Percentiles rank a stretch among this genome's conserved stretches.
Conservation (phyloP, 2,113 vertebrate species). For the Oryzias celebensis region DNA sequence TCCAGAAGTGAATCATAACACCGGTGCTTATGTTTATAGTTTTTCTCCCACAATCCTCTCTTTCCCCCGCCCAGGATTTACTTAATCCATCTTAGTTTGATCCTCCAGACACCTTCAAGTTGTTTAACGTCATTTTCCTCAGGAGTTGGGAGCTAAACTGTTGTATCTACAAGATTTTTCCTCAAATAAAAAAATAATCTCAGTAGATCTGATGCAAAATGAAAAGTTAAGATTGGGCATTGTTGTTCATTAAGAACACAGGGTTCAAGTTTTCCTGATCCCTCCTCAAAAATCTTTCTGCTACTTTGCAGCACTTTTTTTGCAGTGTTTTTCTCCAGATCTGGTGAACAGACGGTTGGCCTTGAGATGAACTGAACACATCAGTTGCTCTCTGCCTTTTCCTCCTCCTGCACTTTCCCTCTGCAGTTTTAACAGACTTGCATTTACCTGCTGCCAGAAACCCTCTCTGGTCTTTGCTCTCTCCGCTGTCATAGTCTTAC, state of each 20-base stretch:
- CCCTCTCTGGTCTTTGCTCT: conserved; percentile 3
- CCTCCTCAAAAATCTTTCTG: too few species aligned
- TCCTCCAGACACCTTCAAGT: conserved; percentile 12
- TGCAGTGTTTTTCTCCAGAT: too few species aligned
- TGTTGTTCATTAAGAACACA: too few species aligned
- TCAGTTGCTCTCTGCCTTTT: not conserved
- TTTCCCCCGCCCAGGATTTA: not conserved
- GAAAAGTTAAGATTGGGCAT: too few species aligned
- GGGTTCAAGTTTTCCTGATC: too few species aligned
- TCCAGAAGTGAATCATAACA: conserved; percentile 19
- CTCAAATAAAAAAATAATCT: too few species aligned
- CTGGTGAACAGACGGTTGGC: too few species aligned
- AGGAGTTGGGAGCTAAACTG: not conserved
- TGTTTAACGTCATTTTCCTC: not conserved
- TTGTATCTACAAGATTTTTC: not conserved
- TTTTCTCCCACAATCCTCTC: not conserved
- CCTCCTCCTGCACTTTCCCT: not conserved
- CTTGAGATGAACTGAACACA: not conserved
- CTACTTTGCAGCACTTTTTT: too few species aligned
- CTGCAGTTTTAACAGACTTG: conserved; percentile 5
- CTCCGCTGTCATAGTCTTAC: not conserved
- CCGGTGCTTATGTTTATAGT: not conserved
- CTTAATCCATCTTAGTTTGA: conserved; percentile 23
- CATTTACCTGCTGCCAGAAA: conserved; percentile 1
- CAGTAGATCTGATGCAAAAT: too few species aligned